Evolutionary conservation across 1,140 invertebrate genomes (phyloP), one percentile per base, ranked within the genome.

Genomic region (Zophobas morio): DNA sequence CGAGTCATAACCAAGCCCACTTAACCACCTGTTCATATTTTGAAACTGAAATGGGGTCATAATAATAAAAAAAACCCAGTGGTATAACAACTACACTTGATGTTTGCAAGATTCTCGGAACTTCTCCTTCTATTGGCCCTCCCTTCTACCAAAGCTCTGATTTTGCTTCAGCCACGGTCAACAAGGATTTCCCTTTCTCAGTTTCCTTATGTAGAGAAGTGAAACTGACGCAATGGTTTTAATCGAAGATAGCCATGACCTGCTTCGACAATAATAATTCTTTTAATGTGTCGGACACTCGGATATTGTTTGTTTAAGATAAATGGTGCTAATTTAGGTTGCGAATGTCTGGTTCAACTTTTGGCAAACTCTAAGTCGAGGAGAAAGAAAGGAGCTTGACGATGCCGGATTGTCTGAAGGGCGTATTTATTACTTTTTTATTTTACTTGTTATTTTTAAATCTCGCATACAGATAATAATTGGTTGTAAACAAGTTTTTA

Each of bases 161-260:
- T 66, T 72, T 72, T 53, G 54, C 51, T 72, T 72, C 70, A 34
- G 70, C 71, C 77, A 78, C 77, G 77, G 77, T 66, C 70, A 73
- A 78, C 75, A 75, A 81, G 81, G 77, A 80, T 80, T 80, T 82
- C 78, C 81, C 81, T 82, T 82, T 82, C 81, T 80, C 75, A 71
- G 78, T 76, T 82, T 82, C 81, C 81, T 82, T 82, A 82, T 80
- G 75, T 74, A 82, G 81, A 82, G 77, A 80, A 81, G 81, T 81
- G 79, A 81, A 80, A 81, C 81, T 82, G 81, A 82, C 76, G 80
- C 81, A 82, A 80, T 74, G 54, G 74, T 46, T 70, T 73, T 66
- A 39, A 60, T 60, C 49, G 35, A 49, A 70, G 54, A 76, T 78
- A 82, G 77, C 82, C 82, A 78, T 83, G 81, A 82, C 81, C 81